Conservation (phyloP, 2,797 vertebrate genomes). For the Selene dorsalis region DNA sequence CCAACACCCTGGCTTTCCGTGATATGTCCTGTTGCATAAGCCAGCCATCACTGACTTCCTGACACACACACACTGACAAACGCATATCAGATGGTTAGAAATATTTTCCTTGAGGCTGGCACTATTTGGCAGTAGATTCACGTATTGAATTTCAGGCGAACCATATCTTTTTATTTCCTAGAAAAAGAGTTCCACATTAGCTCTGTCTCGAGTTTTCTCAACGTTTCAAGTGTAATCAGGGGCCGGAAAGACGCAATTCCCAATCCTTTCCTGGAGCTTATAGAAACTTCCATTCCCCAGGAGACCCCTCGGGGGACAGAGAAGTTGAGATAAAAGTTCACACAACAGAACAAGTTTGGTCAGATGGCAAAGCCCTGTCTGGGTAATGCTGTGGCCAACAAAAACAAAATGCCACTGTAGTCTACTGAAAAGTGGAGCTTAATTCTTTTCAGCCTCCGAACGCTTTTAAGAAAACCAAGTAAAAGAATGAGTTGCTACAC, state of each 20-base stretch:
- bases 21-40: constrained; percentile 60
- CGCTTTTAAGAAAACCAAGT: constrained; percentile 23
- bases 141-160: constrained; percentile 50
- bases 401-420: constrained; percentile 66
- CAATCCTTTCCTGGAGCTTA: constrained; percentile 64
- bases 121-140: constrained; percentile 35
- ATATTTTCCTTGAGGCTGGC: constrained; percentile 31
- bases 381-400: constrained; percentile 34
- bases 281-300: constrained; percentile 50
- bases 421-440: constrained; percentile 51
- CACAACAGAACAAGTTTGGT: constrained; percentile 68
- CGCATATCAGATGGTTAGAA: constrained; percentile 29
- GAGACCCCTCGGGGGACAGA: constrained; percentile 46
- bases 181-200: constrained; percentile 41
- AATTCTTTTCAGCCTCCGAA: constrained; percentile 45
- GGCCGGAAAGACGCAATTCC: constrained; percentile 56
- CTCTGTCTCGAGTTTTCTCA: constrained; percentile 36
- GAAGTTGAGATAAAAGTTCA: constrained; percentile 59
- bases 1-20: constrained; percentile 56
- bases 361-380: constrained; percentile 55
- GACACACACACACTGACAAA: constrained; percentile 10
- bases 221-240: constrained; percentile 39
- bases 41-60: constrained; percentile 48
- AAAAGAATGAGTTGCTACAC: constrained; percentile 30
- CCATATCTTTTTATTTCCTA: constrained; percentile 42